A percentile compares a stretch with the other conserved stretches of the same genome.
Conservation (phyloP, 2,113 vertebrate genomes). For the Formicarius rufipectus region DNA sequence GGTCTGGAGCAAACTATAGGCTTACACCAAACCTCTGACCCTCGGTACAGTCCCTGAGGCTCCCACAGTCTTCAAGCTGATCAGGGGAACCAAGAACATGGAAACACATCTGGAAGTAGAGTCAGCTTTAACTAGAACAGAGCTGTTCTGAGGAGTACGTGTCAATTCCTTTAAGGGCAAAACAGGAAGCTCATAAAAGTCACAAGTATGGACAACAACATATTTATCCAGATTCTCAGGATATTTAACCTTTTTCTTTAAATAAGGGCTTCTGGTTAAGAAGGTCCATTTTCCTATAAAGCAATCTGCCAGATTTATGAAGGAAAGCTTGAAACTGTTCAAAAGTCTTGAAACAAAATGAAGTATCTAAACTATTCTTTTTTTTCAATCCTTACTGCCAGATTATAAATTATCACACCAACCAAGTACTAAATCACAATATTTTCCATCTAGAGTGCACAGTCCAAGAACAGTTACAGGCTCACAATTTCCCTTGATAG, state of each 20-base stretch:
- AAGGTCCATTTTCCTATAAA: not conserved
- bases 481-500: not conserved
- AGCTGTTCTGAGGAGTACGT: not conserved
- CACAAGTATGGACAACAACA: not conserved
- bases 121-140: not conserved
- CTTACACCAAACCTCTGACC: not conserved
- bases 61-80: rapidly evolving
- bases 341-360: not conserved
- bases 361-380: not conserved
- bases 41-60: not conserved
- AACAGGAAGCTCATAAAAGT: not conserved
- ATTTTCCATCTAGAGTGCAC: not conserved
- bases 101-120: not conserved
- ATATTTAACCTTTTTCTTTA: not conserved
- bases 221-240: not conserved
- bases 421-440: not conserved
- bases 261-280: not conserved
- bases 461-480: not conserved
- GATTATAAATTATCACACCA: not conserved
- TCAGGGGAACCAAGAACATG: not conserved
- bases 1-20: not conserved
- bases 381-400: not conserved
- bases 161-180: not conserved
- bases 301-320: not conserved
- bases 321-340: not conserved